phyloP scores from a whole-genome alignment of 2,888 invertebrate genomes.

The Stratiomys singularior region DNA sequence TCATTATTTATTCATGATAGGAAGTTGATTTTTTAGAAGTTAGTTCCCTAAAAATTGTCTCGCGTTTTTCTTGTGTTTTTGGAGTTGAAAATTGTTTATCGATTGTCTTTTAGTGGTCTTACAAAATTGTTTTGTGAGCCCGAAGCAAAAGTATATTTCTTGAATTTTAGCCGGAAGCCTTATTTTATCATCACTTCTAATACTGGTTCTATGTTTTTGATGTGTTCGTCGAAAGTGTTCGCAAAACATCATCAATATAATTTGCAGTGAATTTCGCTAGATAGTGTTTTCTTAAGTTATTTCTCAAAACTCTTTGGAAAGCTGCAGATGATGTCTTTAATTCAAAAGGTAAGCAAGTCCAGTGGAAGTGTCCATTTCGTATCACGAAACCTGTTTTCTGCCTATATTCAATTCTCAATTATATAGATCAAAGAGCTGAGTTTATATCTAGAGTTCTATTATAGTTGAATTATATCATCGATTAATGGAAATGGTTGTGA shows the following conservation, averaged over 20 bases:
- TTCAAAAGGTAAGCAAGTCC: constrained; percentile 54
- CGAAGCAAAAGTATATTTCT: neutral
- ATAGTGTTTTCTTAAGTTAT: constrained; percentile 52
- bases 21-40: too few species aligned
- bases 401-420: constrained; percentile 52
- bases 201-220: neutral
- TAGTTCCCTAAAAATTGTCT: neutral
- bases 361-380: constrained; percentile 53
- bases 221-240: neutral
- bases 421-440: constrained; percentile 54
- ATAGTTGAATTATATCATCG: constrained; percentile 47
- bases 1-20: too few species aligned
- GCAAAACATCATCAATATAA: neutral
- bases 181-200: neutral
- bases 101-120: neutral
- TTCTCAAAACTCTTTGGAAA: constrained; percentile 53
- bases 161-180: neutral
- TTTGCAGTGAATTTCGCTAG: neutral
- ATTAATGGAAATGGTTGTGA: constrained; percentile 53
- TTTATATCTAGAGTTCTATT: constrained; percentile 51
- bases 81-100: too few species aligned
- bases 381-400: constrained; percentile 53
- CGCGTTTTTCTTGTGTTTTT: neutral
- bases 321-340: constrained; percentile 52
- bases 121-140: neutral